phyloP scores from a whole-genome alignment of 2,113 vertebrate genomes.

The Hemicordylus capensis region DNA sequence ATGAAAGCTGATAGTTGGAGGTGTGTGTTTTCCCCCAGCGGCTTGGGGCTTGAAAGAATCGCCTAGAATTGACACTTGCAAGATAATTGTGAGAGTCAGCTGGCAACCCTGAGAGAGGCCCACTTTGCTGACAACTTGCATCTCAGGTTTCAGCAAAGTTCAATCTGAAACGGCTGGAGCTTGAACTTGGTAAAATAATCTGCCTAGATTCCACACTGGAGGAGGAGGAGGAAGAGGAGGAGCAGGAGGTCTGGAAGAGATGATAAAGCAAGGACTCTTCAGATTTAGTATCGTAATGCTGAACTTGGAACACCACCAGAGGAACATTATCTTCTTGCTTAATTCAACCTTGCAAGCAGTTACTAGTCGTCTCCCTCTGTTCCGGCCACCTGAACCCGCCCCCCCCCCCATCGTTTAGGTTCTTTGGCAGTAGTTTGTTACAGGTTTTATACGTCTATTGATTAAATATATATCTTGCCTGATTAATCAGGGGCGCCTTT shows the following conservation, averaged over 20 bases:
- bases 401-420: too few species aligned
- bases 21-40: background rate
- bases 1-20: background rate
- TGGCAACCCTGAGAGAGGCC: background rate
- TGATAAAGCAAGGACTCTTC: background rate
- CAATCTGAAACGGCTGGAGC: conserved; percentile 47
- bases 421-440: too few species aligned
- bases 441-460: too few species aligned
- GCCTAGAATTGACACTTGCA: background rate
- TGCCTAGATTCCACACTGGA: conserved; percentile 11
- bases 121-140: conserved; percentile 56
- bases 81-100: background rate
- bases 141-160: conserved; percentile 43
- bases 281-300: background rate
- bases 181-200: conserved; percentile 47
- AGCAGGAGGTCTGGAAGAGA: background rate
- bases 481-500: too few species aligned
- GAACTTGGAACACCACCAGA: background rate
- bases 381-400: too few species aligned
- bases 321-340: too few species aligned
- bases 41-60: background rate
- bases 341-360: too few species aligned
- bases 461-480: too few species aligned
- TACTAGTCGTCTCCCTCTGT: too few species aligned
- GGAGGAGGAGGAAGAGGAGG: background rate